Evolutionary conservation across 1,140 invertebrate species (phyloP).

Genomic region (Drepana arcuata): DNA sequence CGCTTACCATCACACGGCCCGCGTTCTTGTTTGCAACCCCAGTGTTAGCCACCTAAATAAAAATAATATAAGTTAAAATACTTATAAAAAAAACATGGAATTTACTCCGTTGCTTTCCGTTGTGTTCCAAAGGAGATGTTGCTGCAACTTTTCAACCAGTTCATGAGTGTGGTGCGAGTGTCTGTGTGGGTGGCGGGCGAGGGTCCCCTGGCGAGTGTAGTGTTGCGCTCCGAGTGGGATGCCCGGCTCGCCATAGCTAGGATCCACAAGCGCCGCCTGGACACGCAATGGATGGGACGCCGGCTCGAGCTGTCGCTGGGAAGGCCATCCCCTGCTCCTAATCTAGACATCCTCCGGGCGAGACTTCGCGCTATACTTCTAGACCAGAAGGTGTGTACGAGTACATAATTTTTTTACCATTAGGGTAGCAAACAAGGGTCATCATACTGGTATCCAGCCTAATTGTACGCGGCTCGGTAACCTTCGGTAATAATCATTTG

Average conservation of each 20-base stretch:
- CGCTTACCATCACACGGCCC: too few relatives aligned
- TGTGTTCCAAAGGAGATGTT: constrained; percentile 46
- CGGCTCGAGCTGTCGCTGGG: constrained; percentile 83
- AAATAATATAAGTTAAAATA: too few relatives aligned
- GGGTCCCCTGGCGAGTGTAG: constrained; percentile 48
- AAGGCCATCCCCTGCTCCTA: constrained; percentile 76
- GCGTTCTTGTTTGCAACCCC: too few relatives aligned
- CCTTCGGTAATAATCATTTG: too few relatives aligned
- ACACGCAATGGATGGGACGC: constrained; percentile 76
- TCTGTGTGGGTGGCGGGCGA: constrained; percentile 50
- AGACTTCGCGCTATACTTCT: constrained; percentile 63
- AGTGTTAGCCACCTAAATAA: too few relatives aligned
- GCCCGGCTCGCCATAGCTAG: constrained; percentile 87
- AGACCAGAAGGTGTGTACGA: too few relatives aligned
- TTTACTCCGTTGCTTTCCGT: too few relatives aligned
- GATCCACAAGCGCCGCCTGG: constrained; percentile 83
- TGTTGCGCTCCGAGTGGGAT: constrained; percentile 55
- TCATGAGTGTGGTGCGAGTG: constrained; percentile 46
- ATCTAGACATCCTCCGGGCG: constrained; percentile 74
- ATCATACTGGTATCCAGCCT: too few relatives aligned
- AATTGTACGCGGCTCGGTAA: too few relatives aligned
- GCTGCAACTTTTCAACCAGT: constrained; percentile 44
- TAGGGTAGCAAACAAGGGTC: too few relatives aligned
- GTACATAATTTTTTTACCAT: too few relatives aligned
- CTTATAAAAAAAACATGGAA: too few relatives aligned